phyloP scores from a whole-genome alignment of 2,113 vertebrate species.

The Chionomys nivalis region DNA sequence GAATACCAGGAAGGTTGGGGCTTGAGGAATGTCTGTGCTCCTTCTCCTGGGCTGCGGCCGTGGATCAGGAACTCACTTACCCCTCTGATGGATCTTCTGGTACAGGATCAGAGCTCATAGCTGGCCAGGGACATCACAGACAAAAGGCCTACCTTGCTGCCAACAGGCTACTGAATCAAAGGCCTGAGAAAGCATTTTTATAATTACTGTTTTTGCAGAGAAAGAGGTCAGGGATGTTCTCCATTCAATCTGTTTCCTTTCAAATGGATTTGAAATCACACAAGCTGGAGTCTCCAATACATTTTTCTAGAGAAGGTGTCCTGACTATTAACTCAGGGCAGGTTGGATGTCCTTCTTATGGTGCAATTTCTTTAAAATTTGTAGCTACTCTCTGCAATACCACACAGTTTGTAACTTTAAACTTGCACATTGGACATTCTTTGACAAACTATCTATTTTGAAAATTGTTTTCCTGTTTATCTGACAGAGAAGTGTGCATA shows the following conservation, averaged over 20 bases:
- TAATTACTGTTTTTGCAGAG: background rate
- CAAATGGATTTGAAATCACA: background rate
- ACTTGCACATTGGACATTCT: background rate
- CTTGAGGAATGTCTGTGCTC: no score
- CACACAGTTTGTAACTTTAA: background rate
- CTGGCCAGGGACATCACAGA: no score
- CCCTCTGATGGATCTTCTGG: no score
- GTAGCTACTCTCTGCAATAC: background rate
- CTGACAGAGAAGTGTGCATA: background rate
- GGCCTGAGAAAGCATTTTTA: background rate
- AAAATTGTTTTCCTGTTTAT: background rate
- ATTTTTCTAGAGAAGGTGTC: background rate
- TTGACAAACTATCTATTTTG: background rate
- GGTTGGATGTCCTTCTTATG: background rate
- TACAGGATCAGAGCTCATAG: no score
- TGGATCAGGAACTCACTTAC: no score
- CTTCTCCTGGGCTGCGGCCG: no score
- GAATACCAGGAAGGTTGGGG: no score
- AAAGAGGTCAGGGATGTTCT: background rate
- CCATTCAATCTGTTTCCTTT: background rate
- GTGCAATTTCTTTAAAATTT: background rate
- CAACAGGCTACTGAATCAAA: no score
- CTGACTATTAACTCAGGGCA: background rate
- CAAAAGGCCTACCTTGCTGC: no score
- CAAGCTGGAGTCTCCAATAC: background rate